Evolutionary conservation across 2,888 invertebrate species (phyloP).

Genomic region (Coecobrya sp.): DNA sequence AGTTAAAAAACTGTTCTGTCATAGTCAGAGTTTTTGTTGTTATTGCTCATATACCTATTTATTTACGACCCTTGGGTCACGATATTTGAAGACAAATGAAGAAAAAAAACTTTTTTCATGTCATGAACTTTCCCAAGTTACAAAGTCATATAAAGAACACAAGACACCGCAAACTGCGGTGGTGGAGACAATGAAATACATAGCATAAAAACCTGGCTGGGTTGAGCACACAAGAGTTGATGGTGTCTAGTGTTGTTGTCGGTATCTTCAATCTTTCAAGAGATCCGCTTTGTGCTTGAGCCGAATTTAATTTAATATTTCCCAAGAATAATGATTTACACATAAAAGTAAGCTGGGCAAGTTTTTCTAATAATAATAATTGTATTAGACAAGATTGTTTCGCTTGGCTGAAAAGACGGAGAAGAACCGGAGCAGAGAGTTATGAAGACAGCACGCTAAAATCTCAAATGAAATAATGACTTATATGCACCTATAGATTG

Average conservation of each 20-base stretch:
- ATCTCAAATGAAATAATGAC: background rate
- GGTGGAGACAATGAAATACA: slow-evolving; percentile 42
- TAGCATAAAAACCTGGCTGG: background rate
- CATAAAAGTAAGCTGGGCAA: slow-evolving; percentile 55
- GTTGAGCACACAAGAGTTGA: background rate
- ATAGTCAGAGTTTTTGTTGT: slow-evolving; percentile 19
- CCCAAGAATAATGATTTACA: slow-evolving; percentile 58
- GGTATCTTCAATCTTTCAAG: slow-evolving; percentile 18
- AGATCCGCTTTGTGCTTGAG: slow-evolving; percentile 46
- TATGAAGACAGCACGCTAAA: background rate
- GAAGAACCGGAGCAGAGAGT: background rate
- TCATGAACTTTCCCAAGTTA: slow-evolving; percentile 34
- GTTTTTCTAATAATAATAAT: slow-evolving; percentile 61
- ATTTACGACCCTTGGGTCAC: slow-evolving; percentile 67
- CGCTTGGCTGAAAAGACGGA: slow-evolving; percentile 14
- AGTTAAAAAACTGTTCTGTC: background rate
- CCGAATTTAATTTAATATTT: slow-evolving; percentile 71
- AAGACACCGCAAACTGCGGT: slow-evolving; percentile 42
- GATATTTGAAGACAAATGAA: slow-evolving; percentile 59
- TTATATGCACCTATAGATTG: too few species aligned
- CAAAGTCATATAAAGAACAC: slow-evolving; percentile 22
- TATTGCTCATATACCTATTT: slow-evolving; percentile 46
- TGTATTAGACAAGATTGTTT: slow-evolving; percentile 45
- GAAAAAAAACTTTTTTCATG: slow-evolving; percentile 1
- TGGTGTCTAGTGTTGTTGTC: slow-evolving; percentile 34